Evolutionary conservation across 2,888 invertebrate species (phyloP).

Genomic region (Athrips mouffetella): DNA sequence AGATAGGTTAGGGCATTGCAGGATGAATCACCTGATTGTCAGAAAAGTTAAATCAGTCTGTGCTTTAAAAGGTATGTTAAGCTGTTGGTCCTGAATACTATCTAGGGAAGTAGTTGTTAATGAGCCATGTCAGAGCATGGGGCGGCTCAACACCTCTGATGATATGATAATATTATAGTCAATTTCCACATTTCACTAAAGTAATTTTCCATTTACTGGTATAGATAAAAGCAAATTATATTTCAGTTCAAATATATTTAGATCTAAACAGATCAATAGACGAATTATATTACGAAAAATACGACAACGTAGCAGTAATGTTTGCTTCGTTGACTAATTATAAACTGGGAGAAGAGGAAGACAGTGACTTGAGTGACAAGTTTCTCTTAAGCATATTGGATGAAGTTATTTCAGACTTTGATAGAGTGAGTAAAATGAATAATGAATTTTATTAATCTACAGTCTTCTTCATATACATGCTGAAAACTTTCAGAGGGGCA

Average conservation of each 20-base stretch:
- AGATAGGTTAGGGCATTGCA: no score
- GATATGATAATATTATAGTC: no score
- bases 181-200: neutral
- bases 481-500: no score
- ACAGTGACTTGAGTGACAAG: conserved; percentile 81
- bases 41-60: no score
- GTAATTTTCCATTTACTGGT: neutral
- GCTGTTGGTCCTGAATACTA: no score
- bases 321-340: conserved; percentile 95
- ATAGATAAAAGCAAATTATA: conserved; percentile 9
- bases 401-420: conserved; percentile 95
- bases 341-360: conserved; percentile 81
- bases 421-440: conserved; percentile 80
- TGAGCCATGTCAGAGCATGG: no score
- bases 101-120: no score
- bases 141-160: no score
- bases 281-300: conserved; percentile 92
- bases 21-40: no score
- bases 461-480: no score
- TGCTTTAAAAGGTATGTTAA: no score
- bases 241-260: conserved; percentile 86
- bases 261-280: conserved; percentile 83
- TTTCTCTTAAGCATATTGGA: conserved; percentile 87
- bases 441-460: conserved; percentile 1
- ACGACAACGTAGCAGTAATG: conserved; percentile 95